Conservation (phyloP, 2,797 vertebrate species). For the Etheostoma perlongum region DNA sequence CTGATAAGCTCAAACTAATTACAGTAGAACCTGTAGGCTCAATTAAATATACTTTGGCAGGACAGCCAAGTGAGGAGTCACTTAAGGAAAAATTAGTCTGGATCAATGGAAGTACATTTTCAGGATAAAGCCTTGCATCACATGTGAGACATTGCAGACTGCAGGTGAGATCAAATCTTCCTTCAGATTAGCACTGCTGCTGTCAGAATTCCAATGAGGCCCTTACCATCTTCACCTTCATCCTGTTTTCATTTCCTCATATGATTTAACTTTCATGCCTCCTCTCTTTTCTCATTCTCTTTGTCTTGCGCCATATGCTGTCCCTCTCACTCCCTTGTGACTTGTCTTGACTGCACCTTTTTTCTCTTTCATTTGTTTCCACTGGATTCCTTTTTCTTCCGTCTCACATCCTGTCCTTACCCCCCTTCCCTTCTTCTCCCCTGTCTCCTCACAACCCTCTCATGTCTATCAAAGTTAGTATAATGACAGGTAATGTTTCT, state of each 20-base stretch:
- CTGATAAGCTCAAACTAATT: not conserved
- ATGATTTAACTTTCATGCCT: constrained; percentile 6
- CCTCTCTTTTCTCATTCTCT: not conserved
- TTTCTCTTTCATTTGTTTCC: not conserved
- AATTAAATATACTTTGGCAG: not conserved
- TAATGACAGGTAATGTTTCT: constrained; percentile 46
- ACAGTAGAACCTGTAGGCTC: not conserved
- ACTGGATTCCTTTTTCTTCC: not conserved
- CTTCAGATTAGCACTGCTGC: constrained; percentile 18
- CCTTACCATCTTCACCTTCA: constrained; percentile 24
- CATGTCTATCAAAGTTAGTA: constrained; percentile 36
- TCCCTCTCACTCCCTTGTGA: constrained; percentile 3
- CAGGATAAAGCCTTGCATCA: too few species aligned
- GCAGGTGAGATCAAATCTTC: constrained; percentile 21
- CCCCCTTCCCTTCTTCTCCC: constrained; percentile 10
- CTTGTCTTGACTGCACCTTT: not conserved
- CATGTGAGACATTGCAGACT: constrained; percentile 26
- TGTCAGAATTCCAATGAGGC: constrained; percentile 54
- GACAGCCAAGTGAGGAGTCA: too few species aligned
- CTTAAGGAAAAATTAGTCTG: too few species aligned
- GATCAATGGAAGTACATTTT: too few species aligned
- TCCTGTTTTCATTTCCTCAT: constrained; percentile 17
- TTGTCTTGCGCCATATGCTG: constrained; percentile 7
- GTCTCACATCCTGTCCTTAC: constrained; percentile 24
- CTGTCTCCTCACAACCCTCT: constrained; percentile 21